Percentiles rank a stretch among this genome's conserved stretches.
Evolutionary conservation across 2,113 vertebrate species (phyloP).

Genomic region (Origma solitaria): DNA sequence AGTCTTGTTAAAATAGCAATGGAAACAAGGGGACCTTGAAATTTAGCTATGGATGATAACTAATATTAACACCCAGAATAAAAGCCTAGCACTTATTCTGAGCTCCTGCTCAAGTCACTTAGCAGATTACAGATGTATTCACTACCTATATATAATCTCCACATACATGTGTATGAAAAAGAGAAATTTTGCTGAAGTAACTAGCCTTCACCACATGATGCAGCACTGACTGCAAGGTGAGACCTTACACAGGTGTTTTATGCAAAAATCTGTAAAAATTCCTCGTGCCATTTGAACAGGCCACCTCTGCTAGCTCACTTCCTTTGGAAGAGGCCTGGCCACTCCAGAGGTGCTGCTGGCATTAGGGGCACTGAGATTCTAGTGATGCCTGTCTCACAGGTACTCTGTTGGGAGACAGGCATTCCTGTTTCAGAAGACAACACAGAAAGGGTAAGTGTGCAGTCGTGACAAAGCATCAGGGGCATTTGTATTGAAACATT

Average conservation of each 20-base stretch:
- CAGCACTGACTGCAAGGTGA: not conserved
- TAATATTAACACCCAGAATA: not conserved
- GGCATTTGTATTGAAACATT: not conserved
- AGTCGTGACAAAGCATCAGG: not conserved
- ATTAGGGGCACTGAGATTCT: not conserved
- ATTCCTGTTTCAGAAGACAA: not conserved
- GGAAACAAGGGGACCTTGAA: not conserved
- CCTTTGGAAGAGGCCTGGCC: not conserved
- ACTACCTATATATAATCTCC: not conserved
- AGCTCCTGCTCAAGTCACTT: not conserved
- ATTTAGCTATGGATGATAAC: not conserved
- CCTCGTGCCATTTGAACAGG: accelerated
- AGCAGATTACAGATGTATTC: not conserved
- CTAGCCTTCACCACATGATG: not conserved
- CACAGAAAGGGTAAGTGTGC: not conserved
- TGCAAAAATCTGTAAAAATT: not conserved
- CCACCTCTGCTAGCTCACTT: not conserved
- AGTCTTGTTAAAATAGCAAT: not conserved
- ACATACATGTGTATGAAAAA: not conserved
- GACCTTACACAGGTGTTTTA: not conserved
- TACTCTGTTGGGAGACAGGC: not conserved
- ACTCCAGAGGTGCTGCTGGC: not conserved
- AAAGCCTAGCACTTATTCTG: not conserved
- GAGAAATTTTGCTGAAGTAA: not conserved
- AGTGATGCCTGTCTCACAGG: not conserved